Conservation (phyloP, 2,113 vertebrate genomes). For the Theristicus caerulescens region DNA sequence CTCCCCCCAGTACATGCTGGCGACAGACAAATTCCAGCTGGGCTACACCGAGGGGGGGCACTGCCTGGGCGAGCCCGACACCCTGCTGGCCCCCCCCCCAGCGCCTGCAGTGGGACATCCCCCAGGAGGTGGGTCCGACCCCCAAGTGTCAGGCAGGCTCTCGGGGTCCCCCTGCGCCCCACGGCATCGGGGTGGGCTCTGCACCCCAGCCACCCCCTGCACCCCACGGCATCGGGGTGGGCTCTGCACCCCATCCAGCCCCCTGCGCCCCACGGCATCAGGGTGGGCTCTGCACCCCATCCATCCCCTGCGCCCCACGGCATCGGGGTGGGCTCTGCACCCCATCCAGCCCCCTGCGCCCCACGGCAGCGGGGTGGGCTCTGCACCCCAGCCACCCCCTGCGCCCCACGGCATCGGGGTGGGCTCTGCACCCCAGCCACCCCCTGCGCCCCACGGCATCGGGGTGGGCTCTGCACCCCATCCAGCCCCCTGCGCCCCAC, state of each 20-base stretch:
- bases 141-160: background rate
- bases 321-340: too few relatives aligned
- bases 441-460: background rate
- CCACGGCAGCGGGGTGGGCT: too few relatives aligned
- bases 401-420: too few relatives aligned
- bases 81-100: conserved; percentile 75
- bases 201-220: too few relatives aligned
- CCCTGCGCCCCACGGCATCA: background rate
- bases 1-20: conserved; percentile 79
- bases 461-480: too few relatives aligned
- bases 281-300: too few relatives aligned
- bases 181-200: too few relatives aligned
- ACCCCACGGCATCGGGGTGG: too few relatives aligned
- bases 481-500: background rate
- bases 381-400: too few relatives aligned
- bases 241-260: too few relatives aligned
- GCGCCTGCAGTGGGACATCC: conserved; percentile 87
- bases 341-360: too few relatives aligned
- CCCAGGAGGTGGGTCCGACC: conserved; percentile 75
- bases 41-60: conserved; percentile 88
- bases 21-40: conserved; percentile 85
- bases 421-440: too few relatives aligned
- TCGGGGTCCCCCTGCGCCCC: background rate
- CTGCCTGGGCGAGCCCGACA: conserved; percentile 82
- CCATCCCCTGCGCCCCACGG: background rate